These are phyloP conservation scores for Rhabdophis nuchalis DNA, from an alignment of 2,797 vertebrate species.

Conservation along the genomic window DNA sequence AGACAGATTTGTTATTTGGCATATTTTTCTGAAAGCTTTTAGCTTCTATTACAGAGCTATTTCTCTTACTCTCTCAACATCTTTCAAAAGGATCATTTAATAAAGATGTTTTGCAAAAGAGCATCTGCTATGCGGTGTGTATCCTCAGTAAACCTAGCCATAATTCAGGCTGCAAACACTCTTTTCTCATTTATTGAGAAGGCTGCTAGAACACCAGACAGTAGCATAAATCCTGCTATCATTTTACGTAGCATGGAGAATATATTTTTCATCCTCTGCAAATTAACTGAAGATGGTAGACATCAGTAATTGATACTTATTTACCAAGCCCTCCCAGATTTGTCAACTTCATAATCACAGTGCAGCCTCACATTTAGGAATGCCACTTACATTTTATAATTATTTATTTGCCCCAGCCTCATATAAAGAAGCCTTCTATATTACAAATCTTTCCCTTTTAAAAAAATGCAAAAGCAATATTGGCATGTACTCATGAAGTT, in stretches of 20 bases:
- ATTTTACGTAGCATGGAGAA: slow-evolving; percentile 27
- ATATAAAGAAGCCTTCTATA: background rate
- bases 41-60: slow-evolving; percentile 4
- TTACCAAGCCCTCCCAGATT: slow-evolving; percentile 35
- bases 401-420: slow-evolving; percentile 10
- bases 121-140: slow-evolving; percentile 1
- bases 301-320: slow-evolving; percentile 47
- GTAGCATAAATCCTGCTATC: slow-evolving; percentile 31
- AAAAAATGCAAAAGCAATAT: background rate
- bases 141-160: slow-evolving; percentile 24
- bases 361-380: slow-evolving; percentile 27
- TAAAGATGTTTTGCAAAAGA: slow-evolving; percentile 22
- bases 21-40: background rate
- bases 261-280: slow-evolving; percentile 30
- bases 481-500: background rate
- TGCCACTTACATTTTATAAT: slow-evolving; percentile 16
- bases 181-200: slow-evolving; percentile 25
- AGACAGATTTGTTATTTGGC: background rate
- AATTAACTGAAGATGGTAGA: slow-evolving; percentile 32
- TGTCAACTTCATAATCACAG: slow-evolving; percentile 30
- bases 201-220: slow-evolving; percentile 16
- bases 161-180: slow-evolving; percentile 30
- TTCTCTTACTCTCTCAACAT: background rate
- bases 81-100: slow-evolving; percentile 17
- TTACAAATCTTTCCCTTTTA: background rate